Percentiles rank a stretch among this genome's conserved stretches.
These are phyloP conservation scores for Tyrannus savana DNA, from an alignment of 2,113 vertebrate genomes.

Conservation along the genomic window DNA sequence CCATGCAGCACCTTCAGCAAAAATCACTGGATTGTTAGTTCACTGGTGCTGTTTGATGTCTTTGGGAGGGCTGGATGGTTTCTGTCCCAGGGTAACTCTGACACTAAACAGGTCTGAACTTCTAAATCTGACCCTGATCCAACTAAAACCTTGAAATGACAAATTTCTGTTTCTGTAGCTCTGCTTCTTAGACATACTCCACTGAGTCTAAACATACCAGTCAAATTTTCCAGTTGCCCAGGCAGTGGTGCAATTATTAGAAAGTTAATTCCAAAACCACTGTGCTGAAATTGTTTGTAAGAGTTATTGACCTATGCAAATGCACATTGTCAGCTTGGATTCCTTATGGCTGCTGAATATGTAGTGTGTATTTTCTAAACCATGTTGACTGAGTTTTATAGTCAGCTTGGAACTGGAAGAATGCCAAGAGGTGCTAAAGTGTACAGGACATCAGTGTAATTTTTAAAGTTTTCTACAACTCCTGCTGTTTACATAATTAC, in stretches of 20 bases:
- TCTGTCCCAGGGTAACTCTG: background rate
- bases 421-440: background rate
- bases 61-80: background rate
- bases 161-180: background rate
- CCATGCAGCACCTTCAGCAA: background rate
- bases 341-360: background rate
- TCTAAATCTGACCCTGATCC: background rate
- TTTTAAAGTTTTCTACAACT: background rate
- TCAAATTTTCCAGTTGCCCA: background rate
- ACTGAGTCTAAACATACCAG: background rate
- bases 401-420: background rate
- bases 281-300: background rate
- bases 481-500: background rate
- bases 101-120: background rate
- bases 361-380: background rate
- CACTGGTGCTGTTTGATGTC: background rate
- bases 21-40: background rate
- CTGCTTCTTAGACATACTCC: background rate
- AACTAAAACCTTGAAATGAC: constrained; percentile 8
- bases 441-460: background rate
- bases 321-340: background rate
- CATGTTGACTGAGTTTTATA: background rate
- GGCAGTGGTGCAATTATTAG: background rate
- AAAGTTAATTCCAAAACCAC: background rate
- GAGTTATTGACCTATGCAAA: background rate